Conservation (phyloP, 2,797 vertebrate species). For the Acropternis orthonyx region DNA sequence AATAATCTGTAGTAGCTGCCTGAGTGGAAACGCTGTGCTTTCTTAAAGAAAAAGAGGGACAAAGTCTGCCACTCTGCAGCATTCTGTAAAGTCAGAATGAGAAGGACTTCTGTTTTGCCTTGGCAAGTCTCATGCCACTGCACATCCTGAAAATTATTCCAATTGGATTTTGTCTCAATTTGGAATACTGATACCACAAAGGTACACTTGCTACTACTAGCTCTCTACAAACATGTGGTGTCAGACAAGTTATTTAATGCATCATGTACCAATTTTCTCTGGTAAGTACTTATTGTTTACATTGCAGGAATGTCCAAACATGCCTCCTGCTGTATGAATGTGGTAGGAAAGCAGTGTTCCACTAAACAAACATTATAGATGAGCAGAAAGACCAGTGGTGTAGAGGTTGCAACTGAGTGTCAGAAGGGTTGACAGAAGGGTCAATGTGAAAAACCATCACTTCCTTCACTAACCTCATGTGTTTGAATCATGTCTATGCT, state of each 20-base stretch:
- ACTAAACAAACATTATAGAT: background rate
- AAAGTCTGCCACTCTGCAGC: background rate
- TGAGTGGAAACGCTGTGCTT: background rate
- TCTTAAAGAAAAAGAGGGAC: background rate
- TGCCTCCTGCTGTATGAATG: background rate
- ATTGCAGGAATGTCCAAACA: background rate
- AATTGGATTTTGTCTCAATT: background rate
- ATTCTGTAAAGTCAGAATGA: background rate
- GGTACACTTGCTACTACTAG: background rate
- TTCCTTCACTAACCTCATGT: background rate
- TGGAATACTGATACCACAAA: background rate
- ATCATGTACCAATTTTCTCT: background rate
- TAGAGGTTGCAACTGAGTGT: background rate
- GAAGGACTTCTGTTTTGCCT: background rate
- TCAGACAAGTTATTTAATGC: background rate
- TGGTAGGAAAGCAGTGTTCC: background rate
- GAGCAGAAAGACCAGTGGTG: background rate
- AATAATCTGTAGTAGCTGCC: background rate
- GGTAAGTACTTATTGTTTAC: background rate
- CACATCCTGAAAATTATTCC: background rate
- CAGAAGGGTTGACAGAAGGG: background rate
- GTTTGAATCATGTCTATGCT: background rate
- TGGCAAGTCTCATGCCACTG: background rate
- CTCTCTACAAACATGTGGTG: background rate
- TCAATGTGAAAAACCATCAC: background rate